phyloP scores from a whole-genome alignment of 2,797 vertebrate genomes.

The Menidia menidia region DNA sequence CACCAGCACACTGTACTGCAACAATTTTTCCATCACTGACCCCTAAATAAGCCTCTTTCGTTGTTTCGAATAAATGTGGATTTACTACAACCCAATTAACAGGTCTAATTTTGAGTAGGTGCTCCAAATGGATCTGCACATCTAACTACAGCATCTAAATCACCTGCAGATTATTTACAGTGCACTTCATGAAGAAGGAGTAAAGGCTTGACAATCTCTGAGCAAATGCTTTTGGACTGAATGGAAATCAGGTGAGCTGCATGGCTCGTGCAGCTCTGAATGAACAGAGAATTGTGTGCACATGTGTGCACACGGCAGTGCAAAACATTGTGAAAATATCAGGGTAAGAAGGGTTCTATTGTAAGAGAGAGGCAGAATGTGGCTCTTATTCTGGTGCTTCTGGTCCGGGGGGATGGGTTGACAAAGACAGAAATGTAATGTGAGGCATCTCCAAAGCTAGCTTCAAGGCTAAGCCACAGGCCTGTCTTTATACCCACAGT shows the following conservation, averaged over 20 bases:
- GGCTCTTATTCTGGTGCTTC: slow-evolving; percentile 76
- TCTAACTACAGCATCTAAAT: slow-evolving; percentile 4
- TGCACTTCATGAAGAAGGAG: slow-evolving; percentile 12
- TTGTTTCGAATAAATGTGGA: background rate
- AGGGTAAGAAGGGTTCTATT: slow-evolving; percentile 78
- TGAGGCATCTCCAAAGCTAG: slow-evolving; percentile 76
- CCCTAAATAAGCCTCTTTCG: slow-evolving; percentile 13
- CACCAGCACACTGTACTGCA: slow-evolving; percentile 52
- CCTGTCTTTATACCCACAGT: slow-evolving; percentile 62
- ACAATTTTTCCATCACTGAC: slow-evolving; percentile 12
- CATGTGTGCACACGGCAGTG: slow-evolving; percentile 46
- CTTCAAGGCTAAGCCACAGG: slow-evolving; percentile 70
- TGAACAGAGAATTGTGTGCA: slow-evolving; percentile 48
- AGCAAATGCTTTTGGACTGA: slow-evolving; percentile 52
- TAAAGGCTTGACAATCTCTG: slow-evolving; percentile 40
- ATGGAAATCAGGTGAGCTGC: slow-evolving; percentile 46
- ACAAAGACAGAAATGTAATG: slow-evolving; percentile 82
- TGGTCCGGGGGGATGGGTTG: slow-evolving; percentile 69
- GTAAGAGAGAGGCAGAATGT: slow-evolving; percentile 74
- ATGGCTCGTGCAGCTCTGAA: slow-evolving; percentile 37
- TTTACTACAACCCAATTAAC: slow-evolving; percentile 8
- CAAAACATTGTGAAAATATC: slow-evolving; percentile 78
- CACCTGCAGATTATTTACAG: slow-evolving; percentile 33
- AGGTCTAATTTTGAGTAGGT: slow-evolving; percentile 7
- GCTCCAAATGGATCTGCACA: slow-evolving; percentile 27